Conservation (phyloP, 2,797 vertebrate genomes). For the Buphagus erythrorhynchus region DNA sequence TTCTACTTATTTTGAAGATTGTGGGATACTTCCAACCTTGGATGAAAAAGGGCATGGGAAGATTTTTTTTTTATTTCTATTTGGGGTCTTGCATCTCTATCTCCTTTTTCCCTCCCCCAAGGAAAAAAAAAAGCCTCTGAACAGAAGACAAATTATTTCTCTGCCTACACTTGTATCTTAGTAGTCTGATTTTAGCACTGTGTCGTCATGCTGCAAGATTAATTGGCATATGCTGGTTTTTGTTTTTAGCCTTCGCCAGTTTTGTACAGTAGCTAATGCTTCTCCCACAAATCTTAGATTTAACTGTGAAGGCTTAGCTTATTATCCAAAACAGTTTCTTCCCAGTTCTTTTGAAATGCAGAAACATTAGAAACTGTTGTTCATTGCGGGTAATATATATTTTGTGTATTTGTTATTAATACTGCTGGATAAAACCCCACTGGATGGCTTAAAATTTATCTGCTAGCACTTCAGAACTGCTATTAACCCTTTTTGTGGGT, state of each 20-base stretch:
- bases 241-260: conserved; percentile 13
- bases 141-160: conserved; percentile 39
- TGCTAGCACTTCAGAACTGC: background rate
- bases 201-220: conserved; percentile 12
- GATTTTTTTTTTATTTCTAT: background rate
- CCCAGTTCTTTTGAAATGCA: background rate
- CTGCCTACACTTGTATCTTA: conserved; percentile 27
- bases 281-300: background rate
- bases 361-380: background rate
- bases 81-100: conserved; percentile 2
- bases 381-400: background rate
- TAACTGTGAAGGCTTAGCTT: background rate
- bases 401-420: background rate
- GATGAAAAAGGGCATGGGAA: conserved; percentile 71
- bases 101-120: background rate
- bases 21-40: conserved; percentile 68
- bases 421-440: background rate
- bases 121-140: background rate
- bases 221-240: conserved; percentile 27
- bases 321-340: background rate
- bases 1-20: conserved; percentile 41
- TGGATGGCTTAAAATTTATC: background rate
- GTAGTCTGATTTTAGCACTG: conserved; percentile 3
- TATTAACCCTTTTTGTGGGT: background rate
- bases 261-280: background rate